These are phyloP conservation scores for Zaprionus lineosus DNA, from an alignment of 2,888 invertebrate genomes.

Conservation along the genomic window DNA sequence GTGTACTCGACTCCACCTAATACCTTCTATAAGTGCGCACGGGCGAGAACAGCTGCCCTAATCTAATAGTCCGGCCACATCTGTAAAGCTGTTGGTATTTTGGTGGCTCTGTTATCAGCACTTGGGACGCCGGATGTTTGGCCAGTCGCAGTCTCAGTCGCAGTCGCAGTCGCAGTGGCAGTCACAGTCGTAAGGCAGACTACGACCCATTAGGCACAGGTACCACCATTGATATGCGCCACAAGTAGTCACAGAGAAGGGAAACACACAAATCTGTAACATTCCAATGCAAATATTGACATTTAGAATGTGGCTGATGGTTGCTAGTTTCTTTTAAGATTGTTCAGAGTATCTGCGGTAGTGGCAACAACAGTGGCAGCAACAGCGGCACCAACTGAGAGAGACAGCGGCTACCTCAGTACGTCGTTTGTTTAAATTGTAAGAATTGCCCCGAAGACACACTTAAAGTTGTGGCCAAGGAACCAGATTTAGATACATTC, in stretches of 20 bases:
- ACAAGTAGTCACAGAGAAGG: slow-evolving; percentile 43
- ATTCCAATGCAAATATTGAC: slow-evolving; percentile 68
- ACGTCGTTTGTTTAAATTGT: slow-evolving; percentile 62
- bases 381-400: too few species aligned
- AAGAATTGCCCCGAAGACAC: too few species aligned
- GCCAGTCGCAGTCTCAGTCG: slow-evolving; percentile 15
- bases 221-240: slow-evolving; percentile 55
- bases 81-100: slow-evolving; percentile 10
- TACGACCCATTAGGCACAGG: slow-evolving; percentile 37
- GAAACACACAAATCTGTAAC: slow-evolving; percentile 37
- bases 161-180: slow-evolving; percentile 23
- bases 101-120: slow-evolving; percentile 46
- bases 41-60: too few species aligned
- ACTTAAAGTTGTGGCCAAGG: too few species aligned
- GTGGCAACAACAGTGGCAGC: slow-evolving; percentile 64
- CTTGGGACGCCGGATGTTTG: slow-evolving; percentile 57
- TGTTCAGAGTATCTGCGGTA: slow-evolving; percentile 43
- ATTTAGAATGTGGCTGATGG: slow-evolving; percentile 53
- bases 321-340: slow-evolving; percentile 50
- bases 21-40: too few species aligned
- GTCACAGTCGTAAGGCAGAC: slow-evolving; percentile 20
- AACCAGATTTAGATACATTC: slow-evolving; percentile 23
- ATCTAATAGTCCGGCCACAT: too few species aligned
- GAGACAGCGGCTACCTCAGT: slow-evolving; percentile 60
- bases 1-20: too few species aligned